Conservation (phyloP, 2,888 invertebrate species). For the Drosophila anomalata region DNA sequence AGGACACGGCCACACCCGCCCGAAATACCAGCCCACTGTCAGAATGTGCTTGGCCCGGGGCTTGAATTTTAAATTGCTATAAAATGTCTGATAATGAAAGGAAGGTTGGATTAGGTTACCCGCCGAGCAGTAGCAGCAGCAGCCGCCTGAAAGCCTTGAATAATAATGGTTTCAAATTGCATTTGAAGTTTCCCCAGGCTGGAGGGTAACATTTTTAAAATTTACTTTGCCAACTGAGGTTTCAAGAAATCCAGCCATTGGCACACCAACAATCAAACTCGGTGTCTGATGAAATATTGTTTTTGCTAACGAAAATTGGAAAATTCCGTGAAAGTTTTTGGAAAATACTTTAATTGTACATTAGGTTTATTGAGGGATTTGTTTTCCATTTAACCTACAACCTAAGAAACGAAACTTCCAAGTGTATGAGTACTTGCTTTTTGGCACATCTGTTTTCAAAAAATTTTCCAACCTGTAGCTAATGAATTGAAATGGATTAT, state of each 20-base stretch:
- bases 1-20: background rate
- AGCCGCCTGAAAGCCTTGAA: slow-evolving; percentile 15
- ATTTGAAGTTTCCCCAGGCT: slow-evolving; percentile 6
- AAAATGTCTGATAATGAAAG: slow-evolving; percentile 39
- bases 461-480: background rate
- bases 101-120: slow-evolving; percentile 23
- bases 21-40: background rate
- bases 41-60: slow-evolving; percentile 6
- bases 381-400: background rate
- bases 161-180: slow-evolving; percentile 33
- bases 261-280: background rate
- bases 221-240: background rate
- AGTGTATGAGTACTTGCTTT: background rate
- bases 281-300: background rate
- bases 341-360: background rate
- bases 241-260: background rate
- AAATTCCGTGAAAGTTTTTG: too few species aligned
- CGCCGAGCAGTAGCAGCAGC: background rate
- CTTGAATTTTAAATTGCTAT: slow-evolving; percentile 41
- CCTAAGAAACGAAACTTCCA: too few species aligned
- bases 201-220: background rate
- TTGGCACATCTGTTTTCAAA: background rate
- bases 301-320: background rate
- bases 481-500: slow-evolving; percentile 26
- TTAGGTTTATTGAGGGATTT: background rate